phyloP scores from a whole-genome alignment of 1,140 invertebrate species.

The Penaeus vannamei region DNA sequence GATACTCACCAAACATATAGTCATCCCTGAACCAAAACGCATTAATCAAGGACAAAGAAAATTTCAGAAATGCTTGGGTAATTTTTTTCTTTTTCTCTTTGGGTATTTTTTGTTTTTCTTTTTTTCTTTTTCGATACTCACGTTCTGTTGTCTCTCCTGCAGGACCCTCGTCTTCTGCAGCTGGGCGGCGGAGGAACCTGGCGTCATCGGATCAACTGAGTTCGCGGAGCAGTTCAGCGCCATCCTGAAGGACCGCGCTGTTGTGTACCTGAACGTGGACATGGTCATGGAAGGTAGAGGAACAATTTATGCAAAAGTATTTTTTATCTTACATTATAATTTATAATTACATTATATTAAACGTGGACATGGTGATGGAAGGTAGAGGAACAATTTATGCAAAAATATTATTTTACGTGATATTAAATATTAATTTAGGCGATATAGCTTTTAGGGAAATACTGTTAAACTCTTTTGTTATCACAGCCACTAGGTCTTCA shows the following conservation, averaged over 20 bases:
- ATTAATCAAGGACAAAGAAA: no score
- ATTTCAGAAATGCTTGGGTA: no score
- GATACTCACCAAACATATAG: no score
- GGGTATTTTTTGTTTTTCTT: no score
- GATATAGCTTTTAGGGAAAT: no score
- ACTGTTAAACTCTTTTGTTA: no score
- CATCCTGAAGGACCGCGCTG: constrained; percentile 69
- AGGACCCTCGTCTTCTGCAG: constrained; percentile 73
- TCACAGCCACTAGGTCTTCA: no score
- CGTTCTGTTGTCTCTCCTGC: constrained; percentile 72
- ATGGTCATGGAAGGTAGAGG: constrained; percentile 45
- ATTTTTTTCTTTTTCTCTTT: neutral
- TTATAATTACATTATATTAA: constrained; percentile 5
- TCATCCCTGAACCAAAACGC: no score
- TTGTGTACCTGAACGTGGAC: constrained; percentile 72
- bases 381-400: constrained; percentile 16
- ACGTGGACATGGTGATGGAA: constrained; percentile 68
- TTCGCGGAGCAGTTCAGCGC: constrained; percentile 67
- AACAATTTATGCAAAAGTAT: neutral
- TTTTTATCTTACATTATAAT: neutral
- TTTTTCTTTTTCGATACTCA: neutral
- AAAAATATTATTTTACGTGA: neutral
- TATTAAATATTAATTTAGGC: no score
- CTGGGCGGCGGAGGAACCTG: constrained; percentile 69
- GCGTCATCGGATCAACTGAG: constrained; percentile 69